A percentile compares a stretch with the other conserved stretches of the same genome.
Evolutionary conservation across 1,140 invertebrate genomes (phyloP).

Genomic region (Drosophila busckii): DNA sequence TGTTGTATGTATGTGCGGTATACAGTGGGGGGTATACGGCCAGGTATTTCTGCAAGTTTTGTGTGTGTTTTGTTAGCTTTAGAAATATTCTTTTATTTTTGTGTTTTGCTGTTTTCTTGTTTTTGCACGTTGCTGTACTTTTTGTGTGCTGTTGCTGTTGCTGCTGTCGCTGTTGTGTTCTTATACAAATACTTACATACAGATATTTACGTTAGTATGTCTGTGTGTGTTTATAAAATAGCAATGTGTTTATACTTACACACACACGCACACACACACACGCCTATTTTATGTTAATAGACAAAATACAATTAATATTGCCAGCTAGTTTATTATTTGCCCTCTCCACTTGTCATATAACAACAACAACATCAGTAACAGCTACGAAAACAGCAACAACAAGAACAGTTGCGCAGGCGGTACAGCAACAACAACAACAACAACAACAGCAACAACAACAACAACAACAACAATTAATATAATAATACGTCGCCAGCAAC

Average conservation of each 20-base stretch:
- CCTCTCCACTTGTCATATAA: conserved; percentile 9
- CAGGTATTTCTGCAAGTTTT: conserved; percentile 70
- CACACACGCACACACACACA: conserved; percentile 9
- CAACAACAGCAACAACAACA: conserved; percentile 19
- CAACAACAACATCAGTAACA: conserved; percentile 2
- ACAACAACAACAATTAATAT: conserved; percentile 21
- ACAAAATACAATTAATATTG: conserved; percentile 72
- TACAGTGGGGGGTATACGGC: conserved; percentile 6
- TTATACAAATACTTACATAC: conserved; percentile 18
- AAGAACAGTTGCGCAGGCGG: conserved; percentile 34
- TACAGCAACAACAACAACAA: conserved; percentile 25
- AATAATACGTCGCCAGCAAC: conserved; percentile 18
- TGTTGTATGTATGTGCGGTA: background rate
- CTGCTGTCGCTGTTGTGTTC: conserved; percentile 15
- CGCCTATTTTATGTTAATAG: conserved; percentile 63
- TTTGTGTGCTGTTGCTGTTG: conserved; percentile 26
- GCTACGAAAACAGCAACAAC: conserved; percentile 10
- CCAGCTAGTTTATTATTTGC: conserved; percentile 54
- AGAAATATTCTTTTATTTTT: conserved; percentile 56
- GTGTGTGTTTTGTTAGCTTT: conserved; percentile 73
- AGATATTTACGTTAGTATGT: background rate
- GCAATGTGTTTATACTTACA: conserved; percentile 20
- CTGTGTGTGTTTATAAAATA: conserved; percentile 16
- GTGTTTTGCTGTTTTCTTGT: conserved; percentile 50
- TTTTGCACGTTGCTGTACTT: conserved; percentile 70